Base-by-base conservation (phyloP, 2,888 invertebrate species). In the Rhabditoides inermis region DNA sequence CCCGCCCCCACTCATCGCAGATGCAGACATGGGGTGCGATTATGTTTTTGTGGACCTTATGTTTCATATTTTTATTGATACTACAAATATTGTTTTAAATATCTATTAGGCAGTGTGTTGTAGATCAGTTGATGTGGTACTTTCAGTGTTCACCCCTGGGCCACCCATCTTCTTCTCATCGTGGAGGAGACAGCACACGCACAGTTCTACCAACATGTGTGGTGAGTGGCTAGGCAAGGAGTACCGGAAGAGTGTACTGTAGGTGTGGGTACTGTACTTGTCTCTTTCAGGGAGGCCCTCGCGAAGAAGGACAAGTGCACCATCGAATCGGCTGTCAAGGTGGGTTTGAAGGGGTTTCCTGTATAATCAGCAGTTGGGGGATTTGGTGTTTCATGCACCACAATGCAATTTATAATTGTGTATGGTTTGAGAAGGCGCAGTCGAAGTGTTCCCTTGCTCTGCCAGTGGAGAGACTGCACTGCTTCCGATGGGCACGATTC, bases 1-100 rank as follows among this genome's bases (percentile, higher is more conserved):
- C n/a, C 71, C 65, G 3, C 70, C 73, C 6, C 64, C 66, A 3
- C 46, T 73, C 4, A 61, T 73, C 15, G 54, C 63, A 1, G 51
- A 58, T n/a, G 48, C 56, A 20, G 27, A n/a, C n/a, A n/a, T n/a
- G n/a, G n/a, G n/a, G n/a, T n/a, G n/a, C n/a, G n/a, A n/a, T n/a
- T n/a, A n/a, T n/a, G n/a, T n/a, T n/a, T n/a, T n/a, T n/a, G n/a
- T n/a, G n/a, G n/a, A n/a, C n/a, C n/a, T n/a, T n/a, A n/a, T n/a
- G n/a, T n/a, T n/a, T n/a, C n/a, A n/a, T n/a, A n/a, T n/a, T n/a
- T n/a, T n/a, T n/a, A n/a, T n/a, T n/a, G n/a, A n/a, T n/a, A n/a
- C n/a, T n/a, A n/a, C n/a, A n/a, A n/a, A n/a, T n/a, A n/a, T n/a
- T n/a, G n/a, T n/a, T n/a, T n/a, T n/a, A n/a, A n/a, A n/a, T n/a